Base-by-base conservation (phyloP, 2,888 invertebrate species). In the Sinelater perroti region DNA sequence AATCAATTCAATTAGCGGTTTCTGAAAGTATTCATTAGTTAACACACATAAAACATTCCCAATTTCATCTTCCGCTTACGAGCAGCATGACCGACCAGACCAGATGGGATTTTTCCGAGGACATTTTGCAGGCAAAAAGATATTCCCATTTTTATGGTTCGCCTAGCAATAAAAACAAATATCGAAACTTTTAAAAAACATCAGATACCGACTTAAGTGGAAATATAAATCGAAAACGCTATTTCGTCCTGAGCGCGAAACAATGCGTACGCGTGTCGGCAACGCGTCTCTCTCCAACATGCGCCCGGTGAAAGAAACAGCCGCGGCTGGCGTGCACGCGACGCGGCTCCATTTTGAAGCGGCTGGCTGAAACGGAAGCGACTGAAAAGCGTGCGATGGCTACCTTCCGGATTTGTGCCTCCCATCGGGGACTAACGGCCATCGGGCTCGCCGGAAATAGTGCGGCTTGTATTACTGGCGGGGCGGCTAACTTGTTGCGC, bases 331-430 rank as follows among this genome's bases (percentile, higher is more conserved):
- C 52, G 58, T 53, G 44, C 50, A 13, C 31, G 21, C 31, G 38
- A 51, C 46, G 42, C 51, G 54, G 56, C 56, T 52, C 52, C 60
- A 51, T 60, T 63, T 60, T 42, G 53, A 61, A 47, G 55, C 58
- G 46, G 47, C 56, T 54, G 61, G 40, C 40, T 28, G 49, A 61
- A 64, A 60, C 65, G 67, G 67, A 67, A 67, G 61, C 63, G 60
- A 58, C 62, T 59, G 64, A 63, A 67, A 64, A 58, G 65, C 62
- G 63, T 64, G 60, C 64, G 65, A 64, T 63, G 65, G 65, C 56
- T 62, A 52, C 60, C 59, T 63, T 67, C 67, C 67, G 63, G 64
- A 57, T 55, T 61, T 61, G 51, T 57, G 20, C 61, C 53, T 53
- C 50, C 36, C 44, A 31, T 38, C 18, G 30, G 52, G 50, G 52